Evolutionary conservation across 2,888 invertebrate genomes (phyloP), one percentile per base, ranked within the genome.

Genomic region (Pristionchus exspectatus): DNA sequence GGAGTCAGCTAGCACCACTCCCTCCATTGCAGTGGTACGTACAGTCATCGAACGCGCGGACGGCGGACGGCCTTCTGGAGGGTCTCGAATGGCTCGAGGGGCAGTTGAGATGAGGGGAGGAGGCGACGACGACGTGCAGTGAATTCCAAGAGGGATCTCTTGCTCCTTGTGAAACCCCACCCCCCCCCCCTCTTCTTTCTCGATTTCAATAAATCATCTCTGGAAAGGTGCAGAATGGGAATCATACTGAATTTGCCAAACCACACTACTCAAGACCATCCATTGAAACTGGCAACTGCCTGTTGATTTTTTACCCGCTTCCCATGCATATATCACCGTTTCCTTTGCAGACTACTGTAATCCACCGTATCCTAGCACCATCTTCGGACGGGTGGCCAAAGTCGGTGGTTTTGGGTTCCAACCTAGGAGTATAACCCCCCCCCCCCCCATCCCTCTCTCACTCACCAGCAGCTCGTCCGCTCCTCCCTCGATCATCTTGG

Each of bases 21-120:
- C 63, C 4, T 21, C n/a, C n/a, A 54, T 38, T 86, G 50, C 81
- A 88, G 88, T 89, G 89, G 89, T 84, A 89, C 72, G 59, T 89
- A 4, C 89, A 89, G 66, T 14, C 89, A 2, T 89, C 89, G 56
- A 89, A 89, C 24, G 89, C 89, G 7, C 66, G 7, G 54, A 84
- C 84, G 5, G 72, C 59, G 24, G 89, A 89, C n/a, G 89, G 89
- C 18, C 85, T 89, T 1, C 66, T 89, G 21, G 89, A 89, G 72
- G 89, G 89, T 54, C 38, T 89, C 24, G 89, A 89, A 38, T 89
- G 89, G 89, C 38, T 89, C 38, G 81, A 81, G 44, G n/a, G 66
- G 30, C 38, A 89, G 33, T 30, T 89, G 88, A 54, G 88, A 88
- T 74, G 33, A 54, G 27, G n/a, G 50, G n/a, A 88, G 54, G 33